A percentile compares a stretch with the other conserved stretches of the same genome.
Evolutionary conservation across 2,888 invertebrate genomes (phyloP).

Genomic region (Lumbricus terrestris): DNA sequence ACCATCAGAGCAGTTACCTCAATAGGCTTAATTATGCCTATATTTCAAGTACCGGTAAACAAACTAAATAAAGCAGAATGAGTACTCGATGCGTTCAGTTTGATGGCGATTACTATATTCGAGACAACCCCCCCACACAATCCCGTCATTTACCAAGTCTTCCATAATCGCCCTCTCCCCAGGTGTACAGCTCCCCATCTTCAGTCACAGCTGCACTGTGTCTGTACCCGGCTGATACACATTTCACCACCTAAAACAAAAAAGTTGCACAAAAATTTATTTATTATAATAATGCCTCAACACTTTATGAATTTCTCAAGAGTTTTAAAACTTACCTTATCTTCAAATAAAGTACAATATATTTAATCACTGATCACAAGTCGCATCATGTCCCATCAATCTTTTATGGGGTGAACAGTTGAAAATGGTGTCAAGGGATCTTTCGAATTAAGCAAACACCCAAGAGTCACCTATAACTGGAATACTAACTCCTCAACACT

Average conservation of each 20-base stretch:
- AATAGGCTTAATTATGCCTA: not conserved
- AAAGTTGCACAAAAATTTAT: conserved; percentile 7
- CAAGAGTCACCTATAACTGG: not conserved
- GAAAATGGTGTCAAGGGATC: not conserved
- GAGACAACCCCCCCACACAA: too few species aligned
- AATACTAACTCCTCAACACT: not conserved
- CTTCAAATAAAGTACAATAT: not conserved
- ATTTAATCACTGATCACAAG: not conserved
- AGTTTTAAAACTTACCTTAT: not conserved
- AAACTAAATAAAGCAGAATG: not conserved
- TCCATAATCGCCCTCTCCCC: conserved; percentile 70
- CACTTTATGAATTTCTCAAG: not conserved
- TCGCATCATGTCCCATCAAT: not conserved
- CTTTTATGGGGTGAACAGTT: too few species aligned
- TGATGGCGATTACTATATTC: not conserved
- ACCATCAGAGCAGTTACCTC: not conserved
- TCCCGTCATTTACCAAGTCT: conserved; percentile 57
- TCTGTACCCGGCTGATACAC: conserved; percentile 67
- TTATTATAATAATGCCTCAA: not conserved
- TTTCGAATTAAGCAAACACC: not conserved
- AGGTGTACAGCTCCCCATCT: conserved; percentile 68
- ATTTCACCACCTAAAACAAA: conserved; percentile 48
- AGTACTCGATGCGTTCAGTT: not conserved
- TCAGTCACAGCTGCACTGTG: conserved; percentile 69
- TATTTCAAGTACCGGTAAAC: not conserved